Evolutionary conservation across 2,113 vertebrate species (phyloP), one percentile per base, ranked within the genome.

Genomic region (Oncorhynchus nerka): DNA sequence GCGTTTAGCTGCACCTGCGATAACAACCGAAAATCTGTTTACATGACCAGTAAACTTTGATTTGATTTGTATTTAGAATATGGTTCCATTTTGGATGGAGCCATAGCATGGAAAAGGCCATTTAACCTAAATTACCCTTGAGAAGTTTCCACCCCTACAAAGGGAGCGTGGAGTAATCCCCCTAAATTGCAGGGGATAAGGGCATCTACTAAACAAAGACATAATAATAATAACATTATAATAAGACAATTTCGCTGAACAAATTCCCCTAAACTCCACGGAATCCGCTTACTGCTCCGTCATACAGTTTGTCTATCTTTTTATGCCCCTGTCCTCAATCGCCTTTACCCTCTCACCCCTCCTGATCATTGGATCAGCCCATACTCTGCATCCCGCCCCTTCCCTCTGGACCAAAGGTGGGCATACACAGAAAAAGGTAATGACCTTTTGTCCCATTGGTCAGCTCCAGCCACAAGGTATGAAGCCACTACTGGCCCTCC

Each of bases 291-390:
- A 89, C 20, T n/a, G 70, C 81, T 48, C 77, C 72, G 71, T 51
- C 15, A 77, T 73, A 83, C 84, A 84, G 79, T 82, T 83, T 69
- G 28, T 75, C 55, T 76, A 79, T 76, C 45, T 69, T 86, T 72
- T 71, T 20, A 32, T 74, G 22, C 3, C 59, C 72, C 59, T 16
- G 51, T 19, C 71, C 28, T 4, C 71, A 15, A n/a, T 76, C 61
- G 32, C 81, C 71, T 70, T 66, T 24, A 51, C 20, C 22, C 48
- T 45, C 32, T 6, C 12, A 67, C 39, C 75, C 72, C 45, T 74
- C 67, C 11, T 45, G 83, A 80, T 85, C 80, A 88, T 80, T 91
- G 88, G 89, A 88, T 90, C 87, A 85, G 85, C 69, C 90, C 88
- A 89, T 82, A 69, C 34, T 78, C 51, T 26, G 15, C 24, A 22